Percentiles rank a stretch among this genome's conserved stretches.
These are phyloP conservation scores for Ypsolopha sequella DNA, from an alignment of 2,888 invertebrate species.

Conservation along the genomic window DNA sequence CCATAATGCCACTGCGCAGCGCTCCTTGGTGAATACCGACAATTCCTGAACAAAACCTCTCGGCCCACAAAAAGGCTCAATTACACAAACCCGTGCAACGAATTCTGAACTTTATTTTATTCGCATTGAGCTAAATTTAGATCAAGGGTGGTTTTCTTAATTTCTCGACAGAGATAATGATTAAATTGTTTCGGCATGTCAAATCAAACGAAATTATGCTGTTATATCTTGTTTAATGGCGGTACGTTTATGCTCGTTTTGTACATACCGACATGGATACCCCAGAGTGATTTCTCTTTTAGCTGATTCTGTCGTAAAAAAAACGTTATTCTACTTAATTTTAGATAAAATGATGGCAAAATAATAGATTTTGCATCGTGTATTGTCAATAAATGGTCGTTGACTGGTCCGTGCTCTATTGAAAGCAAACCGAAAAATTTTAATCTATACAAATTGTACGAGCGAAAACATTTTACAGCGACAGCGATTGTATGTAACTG, in stretches of 20 bases:
- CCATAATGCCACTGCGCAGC: slow-evolving; percentile 46
- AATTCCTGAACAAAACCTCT: slow-evolving; percentile 52
- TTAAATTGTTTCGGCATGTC: slow-evolving; percentile 70
- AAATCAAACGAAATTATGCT: slow-evolving; percentile 70
- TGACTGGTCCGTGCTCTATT: too few relatives aligned
- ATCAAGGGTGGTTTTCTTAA: slow-evolving; percentile 24
- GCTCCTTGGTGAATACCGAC: slow-evolving; percentile 66
- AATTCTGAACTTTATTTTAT: slow-evolving; percentile 25
- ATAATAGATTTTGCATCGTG: too few relatives aligned
- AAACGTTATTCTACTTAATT: too few relatives aligned
- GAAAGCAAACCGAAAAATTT: too few relatives aligned
- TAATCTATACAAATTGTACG: too few relatives aligned
- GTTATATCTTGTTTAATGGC: slow-evolving; percentile 68
- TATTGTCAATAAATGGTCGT: too few relatives aligned
- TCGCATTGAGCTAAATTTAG: background rate
- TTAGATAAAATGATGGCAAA: too few relatives aligned
- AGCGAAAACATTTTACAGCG: too few relatives aligned
- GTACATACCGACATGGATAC: slow-evolving; percentile 41
- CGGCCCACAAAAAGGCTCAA: slow-evolving; percentile 42
- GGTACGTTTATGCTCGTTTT: slow-evolving; percentile 46
- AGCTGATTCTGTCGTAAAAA: slow-evolving; percentile 9
- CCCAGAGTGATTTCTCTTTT: slow-evolving; percentile 48
- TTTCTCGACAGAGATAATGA: slow-evolving; percentile 61
- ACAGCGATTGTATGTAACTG: too few relatives aligned
- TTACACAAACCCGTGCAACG: slow-evolving; percentile 12